A percentile compares a stretch with the other conserved stretches of the same genome.
Evolutionary conservation across 1,140 invertebrate genomes (phyloP).

Genomic region (Ceratina calcarata): DNA sequence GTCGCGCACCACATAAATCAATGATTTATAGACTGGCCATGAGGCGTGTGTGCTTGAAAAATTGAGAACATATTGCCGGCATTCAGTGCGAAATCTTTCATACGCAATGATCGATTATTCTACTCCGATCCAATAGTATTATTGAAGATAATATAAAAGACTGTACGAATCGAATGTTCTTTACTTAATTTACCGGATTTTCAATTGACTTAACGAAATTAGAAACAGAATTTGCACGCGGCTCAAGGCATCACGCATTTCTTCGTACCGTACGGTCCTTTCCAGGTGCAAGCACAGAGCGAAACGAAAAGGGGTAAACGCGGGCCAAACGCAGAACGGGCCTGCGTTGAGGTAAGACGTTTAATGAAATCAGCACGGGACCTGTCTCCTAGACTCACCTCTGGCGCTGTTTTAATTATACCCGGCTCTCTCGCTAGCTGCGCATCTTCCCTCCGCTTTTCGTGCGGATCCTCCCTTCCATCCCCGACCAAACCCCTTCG

Average conservation of each 20-base stretch:
- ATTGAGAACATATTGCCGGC: background rate
- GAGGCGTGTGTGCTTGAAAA: background rate
- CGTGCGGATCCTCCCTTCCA: background rate
- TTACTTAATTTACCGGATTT: too few relatives aligned
- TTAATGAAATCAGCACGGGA: conserved; percentile 78
- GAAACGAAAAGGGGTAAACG: background rate
- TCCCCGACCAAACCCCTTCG: background rate
- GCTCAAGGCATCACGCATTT: background rate
- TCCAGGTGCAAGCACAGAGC: conserved; percentile 1
- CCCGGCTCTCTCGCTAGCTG: conserved; percentile 66
- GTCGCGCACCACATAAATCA: conserved; percentile 17
- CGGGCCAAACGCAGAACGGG: background rate
- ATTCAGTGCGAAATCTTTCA: background rate
- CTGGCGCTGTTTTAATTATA: conserved; percentile 76
- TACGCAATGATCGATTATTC: background rate
- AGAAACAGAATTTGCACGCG: background rate
- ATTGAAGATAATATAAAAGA: too few relatives aligned
- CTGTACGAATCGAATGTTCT: too few relatives aligned
- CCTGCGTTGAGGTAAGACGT: conserved; percentile 73
- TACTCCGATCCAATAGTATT: too few relatives aligned
- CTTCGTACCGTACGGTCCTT: background rate
- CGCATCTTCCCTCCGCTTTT: conserved; percentile 47
- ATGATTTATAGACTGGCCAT: conserved; percentile 9
- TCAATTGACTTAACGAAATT: too few relatives aligned
- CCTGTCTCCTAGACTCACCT: conserved; percentile 66